Evolutionary conservation across 35 echinoderm and acorn worm species (phyloP).

Genomic region (Ophiothrix spiculata): DNA sequence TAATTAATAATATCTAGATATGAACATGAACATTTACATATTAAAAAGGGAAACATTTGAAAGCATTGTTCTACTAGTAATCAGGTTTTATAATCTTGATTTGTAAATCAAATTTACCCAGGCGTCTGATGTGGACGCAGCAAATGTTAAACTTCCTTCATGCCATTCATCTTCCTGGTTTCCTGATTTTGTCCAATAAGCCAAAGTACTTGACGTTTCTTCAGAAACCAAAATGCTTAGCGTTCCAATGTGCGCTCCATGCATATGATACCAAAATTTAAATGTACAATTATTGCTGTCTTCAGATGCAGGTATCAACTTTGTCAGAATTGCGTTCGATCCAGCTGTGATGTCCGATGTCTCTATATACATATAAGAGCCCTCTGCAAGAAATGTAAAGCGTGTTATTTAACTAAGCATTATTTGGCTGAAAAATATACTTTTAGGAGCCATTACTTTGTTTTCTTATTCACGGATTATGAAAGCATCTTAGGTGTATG

Average conservation of each 20-base stretch:
- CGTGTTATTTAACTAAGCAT: neutral
- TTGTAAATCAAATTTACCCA: neutral
- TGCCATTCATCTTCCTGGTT: neutral
- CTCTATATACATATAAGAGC: neutral
- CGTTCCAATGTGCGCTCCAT: neutral
- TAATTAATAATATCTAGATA: no score
- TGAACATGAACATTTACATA: no score
- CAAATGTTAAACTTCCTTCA: neutral
- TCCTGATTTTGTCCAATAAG: neutral
- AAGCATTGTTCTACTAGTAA: no score
- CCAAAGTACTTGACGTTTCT: neutral
- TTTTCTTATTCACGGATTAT: no score
- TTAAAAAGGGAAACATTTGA: no score
- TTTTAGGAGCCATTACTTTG: no score
- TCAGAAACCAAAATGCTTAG: neutral
- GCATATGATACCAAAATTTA: neutral
- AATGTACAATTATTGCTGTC: neutral
- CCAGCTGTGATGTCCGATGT: neutral
- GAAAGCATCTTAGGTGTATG: no score
- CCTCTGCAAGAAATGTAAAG: neutral
- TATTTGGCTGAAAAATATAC: no score
- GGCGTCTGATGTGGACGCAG: neutral
- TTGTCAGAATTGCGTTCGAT: neutral
- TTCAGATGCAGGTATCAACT: no score
- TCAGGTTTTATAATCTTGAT: no score